Percentiles rank a stretch among this genome's conserved stretches.
These are phyloP conservation scores for Acrobasis suavella DNA, from an alignment of 2,888 invertebrate species.

Conservation along the genomic window DNA sequence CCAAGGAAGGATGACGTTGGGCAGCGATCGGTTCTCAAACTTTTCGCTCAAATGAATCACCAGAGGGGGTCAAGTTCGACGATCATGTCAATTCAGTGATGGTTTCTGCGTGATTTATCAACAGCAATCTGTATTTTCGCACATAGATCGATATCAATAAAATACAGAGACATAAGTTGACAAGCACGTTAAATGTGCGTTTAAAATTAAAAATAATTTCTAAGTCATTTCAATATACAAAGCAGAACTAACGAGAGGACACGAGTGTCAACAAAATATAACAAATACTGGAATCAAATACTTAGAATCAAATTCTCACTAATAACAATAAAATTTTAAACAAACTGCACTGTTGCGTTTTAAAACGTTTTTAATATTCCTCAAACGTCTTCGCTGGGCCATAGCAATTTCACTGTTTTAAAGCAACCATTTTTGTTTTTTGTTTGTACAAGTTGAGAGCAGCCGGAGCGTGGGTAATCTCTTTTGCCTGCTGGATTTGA, in stretches of 20 bases:
- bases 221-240: not conserved
- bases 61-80: too few species aligned
- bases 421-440: conserved; percentile 74
- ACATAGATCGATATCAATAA: too few species aligned
- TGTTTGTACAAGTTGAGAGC: conserved; percentile 79
- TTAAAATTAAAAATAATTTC: too few species aligned
- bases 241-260: too few species aligned
- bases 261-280: not conserved
- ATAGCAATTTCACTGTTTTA: conserved; percentile 75
- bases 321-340: conserved; percentile 72
- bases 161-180: too few species aligned
- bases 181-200: too few species aligned
- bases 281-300: conserved; percentile 25
- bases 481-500: conserved; percentile 78
- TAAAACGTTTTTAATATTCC: conserved; percentile 80
- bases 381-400: conserved; percentile 64
- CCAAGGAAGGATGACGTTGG: too few species aligned
- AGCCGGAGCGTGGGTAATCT: conserved; percentile 79
- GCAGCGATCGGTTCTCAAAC: too few species aligned
- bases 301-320: conserved; percentile 40
- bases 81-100: too few species aligned
- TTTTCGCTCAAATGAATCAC: too few species aligned
- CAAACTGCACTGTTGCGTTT: conserved; percentile 69
- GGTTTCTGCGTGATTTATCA: too few species aligned
- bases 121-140: too few species aligned